phyloP scores from a whole-genome alignment of 2,888 invertebrate genomes.

The Theodoxus fluviatilis region DNA sequence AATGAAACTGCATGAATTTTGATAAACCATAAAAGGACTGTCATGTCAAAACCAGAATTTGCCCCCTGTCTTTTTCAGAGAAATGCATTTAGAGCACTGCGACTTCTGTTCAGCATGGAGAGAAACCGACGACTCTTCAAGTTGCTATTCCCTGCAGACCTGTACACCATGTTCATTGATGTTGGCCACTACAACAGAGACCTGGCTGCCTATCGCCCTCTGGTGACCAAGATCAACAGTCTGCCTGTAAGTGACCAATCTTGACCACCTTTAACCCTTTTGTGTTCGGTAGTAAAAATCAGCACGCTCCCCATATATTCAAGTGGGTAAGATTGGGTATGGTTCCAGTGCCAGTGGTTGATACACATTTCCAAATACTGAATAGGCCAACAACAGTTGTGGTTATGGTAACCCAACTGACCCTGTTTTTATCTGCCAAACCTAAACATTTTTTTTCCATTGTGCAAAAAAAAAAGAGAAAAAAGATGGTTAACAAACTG shows the following conservation, averaged over 20 bases:
- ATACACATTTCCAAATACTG: no score
- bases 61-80: constrained; percentile 51
- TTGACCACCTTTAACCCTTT: no score
- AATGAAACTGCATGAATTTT: not conserved
- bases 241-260: constrained; percentile 53
- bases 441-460: no score
- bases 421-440: no score
- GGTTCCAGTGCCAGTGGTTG: no score
- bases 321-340: no score
- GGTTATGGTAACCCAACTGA: no score
- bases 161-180: constrained; percentile 67
- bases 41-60: not conserved
- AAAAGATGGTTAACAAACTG: no score
- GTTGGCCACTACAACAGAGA: constrained; percentile 66
- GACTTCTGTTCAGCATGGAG: constrained; percentile 67
- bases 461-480: no score
- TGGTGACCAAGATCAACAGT: constrained; percentile 59
- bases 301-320: no score
- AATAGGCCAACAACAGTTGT: no score
- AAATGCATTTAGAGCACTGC: constrained; percentile 65
- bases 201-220: constrained; percentile 56
- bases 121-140: constrained; percentile 65
- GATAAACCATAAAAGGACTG: not conserved
- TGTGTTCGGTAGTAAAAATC: no score
- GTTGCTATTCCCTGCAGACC: constrained; percentile 62